Evolutionary conservation across 2,888 invertebrate genomes (phyloP), one percentile per base, ranked within the genome.

Genomic region (Pseudococcus viburni): DNA sequence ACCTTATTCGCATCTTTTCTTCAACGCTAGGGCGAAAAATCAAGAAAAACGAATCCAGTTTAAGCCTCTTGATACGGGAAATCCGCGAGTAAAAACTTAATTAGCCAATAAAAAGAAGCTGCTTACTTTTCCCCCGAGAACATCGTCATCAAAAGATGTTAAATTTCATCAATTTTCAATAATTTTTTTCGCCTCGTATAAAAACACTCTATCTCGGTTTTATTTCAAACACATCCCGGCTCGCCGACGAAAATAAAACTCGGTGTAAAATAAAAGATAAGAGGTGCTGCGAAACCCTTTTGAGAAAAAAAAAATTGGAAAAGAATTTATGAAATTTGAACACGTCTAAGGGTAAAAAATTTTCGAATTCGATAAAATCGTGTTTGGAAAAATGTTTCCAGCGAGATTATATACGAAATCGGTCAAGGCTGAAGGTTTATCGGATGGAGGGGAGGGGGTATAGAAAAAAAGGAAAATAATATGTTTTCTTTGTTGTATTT

Each of bases 121-220:
- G 55, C 42, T 6, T 7, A 55, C 55, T 68, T 9, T 22, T 26
- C 68, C 68, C 9, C 12, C 9, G 64, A 68, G 68, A 26, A 15
- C 26, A 68, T 26, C 55, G 2, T 26, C 68, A 26, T 68, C 68
- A 26, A 68, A 68, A 68, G 68, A 68, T 7, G 15, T 33, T 12
- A 73, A 73, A 73, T 73, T 73, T 33, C 73, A 33, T 17, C 73
- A 73, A 73, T 73, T 73, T 73, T 73, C 73, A 17, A 73, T 73
- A 73, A 33, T 73, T 73, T 17, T 33, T 22, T 12, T 12, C 48
- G 48, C 48, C 9, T 12, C 1, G 64, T 12, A 68, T 19, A 68
- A 68, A 68, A 68, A 26, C 26, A 12, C 26, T 22, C 12, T 55
- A 7, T 55, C 51, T 51, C 15, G 51, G 12, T 51, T 51, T 51